Evolutionary conservation across 1,140 invertebrate species (phyloP), one percentile per base, ranked within the genome.

Genomic region (Ericerus pela): DNA sequence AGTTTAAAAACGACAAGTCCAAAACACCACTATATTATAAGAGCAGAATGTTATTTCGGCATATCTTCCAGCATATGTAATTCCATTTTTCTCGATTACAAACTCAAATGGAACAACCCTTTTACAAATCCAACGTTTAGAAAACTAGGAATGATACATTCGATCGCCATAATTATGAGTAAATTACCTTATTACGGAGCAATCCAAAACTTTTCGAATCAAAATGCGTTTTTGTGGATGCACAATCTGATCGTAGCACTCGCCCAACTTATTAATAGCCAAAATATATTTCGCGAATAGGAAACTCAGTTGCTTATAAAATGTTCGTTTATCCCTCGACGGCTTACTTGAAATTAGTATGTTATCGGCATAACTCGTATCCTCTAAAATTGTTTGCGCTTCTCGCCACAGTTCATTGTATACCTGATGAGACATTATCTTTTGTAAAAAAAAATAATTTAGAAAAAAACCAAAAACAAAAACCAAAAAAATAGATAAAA

Each of bases 161-260:
- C n/a, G n/a, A n/a, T n/a, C n/a, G n/a, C n/a, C n/a, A n/a, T n/a
- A n/a, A n/a, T n/a, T n/a, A n/a, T n/a, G n/a, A n/a, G n/a, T n/a
- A n/a, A 41, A 18, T 24, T 47, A 47, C 41, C 41, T 47, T 12
- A 47, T 90, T 38, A 94, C 74, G 26, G 77, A 78, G 1, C 81
- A 79, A 67, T 94, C 88, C 0, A 96, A 67, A 1, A 92, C 66
- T 59, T 83, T 80, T 43, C 80, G 78, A 0, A 96, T 73, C 2
- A 95, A 70, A 27, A 82, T 64, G 37, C 90, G 72, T 67, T 96
- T 96, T 68, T 96, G 93, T 0, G 92, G 89, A 65, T 96, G 93
- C 26, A 93, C 74, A 55, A 93, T 78, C 71, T 91, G 89, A 66
- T 95, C 90, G 63, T 93, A 88, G 56, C 87, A 86, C 58, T 78